These are phyloP conservation scores for Colius striatus DNA, from an alignment of 2,113 vertebrate genomes.

Conservation along the genomic window DNA sequence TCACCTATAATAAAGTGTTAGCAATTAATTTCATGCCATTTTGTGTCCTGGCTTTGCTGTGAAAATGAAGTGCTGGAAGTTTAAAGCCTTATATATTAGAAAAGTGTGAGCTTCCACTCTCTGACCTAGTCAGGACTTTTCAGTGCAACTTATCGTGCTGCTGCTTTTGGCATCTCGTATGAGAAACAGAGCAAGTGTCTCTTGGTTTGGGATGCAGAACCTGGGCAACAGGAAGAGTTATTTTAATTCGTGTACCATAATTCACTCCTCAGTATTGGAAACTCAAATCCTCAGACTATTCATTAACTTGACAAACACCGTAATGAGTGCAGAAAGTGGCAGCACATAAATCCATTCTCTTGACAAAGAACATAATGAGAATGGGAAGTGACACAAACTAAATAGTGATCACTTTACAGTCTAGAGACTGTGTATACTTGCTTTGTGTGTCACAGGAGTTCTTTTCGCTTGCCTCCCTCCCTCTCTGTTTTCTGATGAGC, in stretches of 20 bases:
- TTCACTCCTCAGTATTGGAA: conserved; percentile 63
- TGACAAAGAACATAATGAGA: conserved; percentile 78
- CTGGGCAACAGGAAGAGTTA: background rate
- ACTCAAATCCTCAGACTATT: conserved; percentile 67
- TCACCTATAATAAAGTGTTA: conserved; percentile 68
- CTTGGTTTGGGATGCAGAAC: background rate
- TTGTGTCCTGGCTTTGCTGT: conserved; percentile 56
- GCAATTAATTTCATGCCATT: conserved; percentile 72
- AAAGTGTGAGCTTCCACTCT: background rate
- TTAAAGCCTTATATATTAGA: conserved; percentile 42
- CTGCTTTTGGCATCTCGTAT: background rate
- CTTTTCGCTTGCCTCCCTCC: background rate
- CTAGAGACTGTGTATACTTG: conserved; percentile 16
- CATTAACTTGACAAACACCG: conserved; percentile 79
- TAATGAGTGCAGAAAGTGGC: conserved; percentile 74
- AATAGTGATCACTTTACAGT: conserved; percentile 66
- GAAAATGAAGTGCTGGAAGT: conserved; percentile 36
- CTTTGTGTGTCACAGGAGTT: background rate
- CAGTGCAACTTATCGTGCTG: background rate
- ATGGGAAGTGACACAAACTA: conserved; percentile 66
- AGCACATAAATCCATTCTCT: conserved; percentile 73
- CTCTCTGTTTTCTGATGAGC: background rate
- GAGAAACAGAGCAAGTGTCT: background rate
- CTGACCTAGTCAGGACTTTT: conserved; percentile 37
- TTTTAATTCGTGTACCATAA: conserved; percentile 62